Conservation (phyloP, 2,113 vertebrate genomes). For the Macquaria australasica region DNA sequence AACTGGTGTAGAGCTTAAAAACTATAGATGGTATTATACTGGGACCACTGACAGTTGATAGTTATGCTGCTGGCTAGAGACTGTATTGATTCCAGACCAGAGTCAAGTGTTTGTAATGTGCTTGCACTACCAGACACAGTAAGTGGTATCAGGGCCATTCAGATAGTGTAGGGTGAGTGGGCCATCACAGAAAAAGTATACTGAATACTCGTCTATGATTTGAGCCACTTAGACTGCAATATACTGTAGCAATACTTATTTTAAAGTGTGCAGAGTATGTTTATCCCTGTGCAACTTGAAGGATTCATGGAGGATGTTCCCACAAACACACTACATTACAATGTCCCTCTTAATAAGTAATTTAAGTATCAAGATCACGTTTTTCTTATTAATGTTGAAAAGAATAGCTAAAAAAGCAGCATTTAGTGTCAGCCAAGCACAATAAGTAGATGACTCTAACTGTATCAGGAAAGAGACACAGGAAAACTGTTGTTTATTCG, state of each 20-base stretch:
- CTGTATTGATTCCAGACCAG: conserved; percentile 42
- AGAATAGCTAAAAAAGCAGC: background rate
- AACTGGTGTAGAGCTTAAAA: background rate
- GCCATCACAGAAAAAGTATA: conserved; percentile 24
- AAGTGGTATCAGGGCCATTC: conserved; percentile 24
- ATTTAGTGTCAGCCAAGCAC: background rate
- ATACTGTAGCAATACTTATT: background rate
- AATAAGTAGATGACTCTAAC: conserved; percentile 37
- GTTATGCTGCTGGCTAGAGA: conserved; percentile 17
- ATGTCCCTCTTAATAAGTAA: background rate
- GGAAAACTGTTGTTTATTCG: conserved; percentile 11
- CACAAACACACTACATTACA: background rate
- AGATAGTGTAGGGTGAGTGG: background rate
- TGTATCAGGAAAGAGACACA: conserved; percentile 1
- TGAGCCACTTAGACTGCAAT: conserved; percentile 34
- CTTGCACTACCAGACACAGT: conserved; percentile 7
- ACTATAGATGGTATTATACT: background rate
- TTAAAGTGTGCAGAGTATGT: background rate
- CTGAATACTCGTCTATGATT: conserved; percentile 8
- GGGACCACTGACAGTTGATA: conserved; percentile 16
- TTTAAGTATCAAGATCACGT: background rate
- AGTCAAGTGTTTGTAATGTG: conserved; percentile 28
- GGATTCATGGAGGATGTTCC: background rate
- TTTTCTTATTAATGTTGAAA: background rate
- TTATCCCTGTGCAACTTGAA: background rate